phyloP scores from a whole-genome alignment of 2,888 invertebrate species.

The Noctua pronuba region DNA sequence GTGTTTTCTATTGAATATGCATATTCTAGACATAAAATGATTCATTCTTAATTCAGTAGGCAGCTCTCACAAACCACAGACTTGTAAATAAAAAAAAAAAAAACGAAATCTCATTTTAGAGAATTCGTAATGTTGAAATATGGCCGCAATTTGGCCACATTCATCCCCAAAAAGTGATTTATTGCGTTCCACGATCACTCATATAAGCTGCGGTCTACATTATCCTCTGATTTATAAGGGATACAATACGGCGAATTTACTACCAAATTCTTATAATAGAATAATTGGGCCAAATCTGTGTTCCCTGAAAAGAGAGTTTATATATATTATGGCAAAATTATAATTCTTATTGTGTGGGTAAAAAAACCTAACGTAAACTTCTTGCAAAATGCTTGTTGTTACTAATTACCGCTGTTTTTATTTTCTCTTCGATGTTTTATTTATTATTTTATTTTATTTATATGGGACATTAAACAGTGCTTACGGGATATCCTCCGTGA shows the following conservation, averaged over 20 bases:
- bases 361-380: neutral
- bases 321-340: neutral
- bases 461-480: too few species aligned
- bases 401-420: neutral
- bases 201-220: constrained; percentile 30
- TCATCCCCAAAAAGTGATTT: constrained; percentile 56
- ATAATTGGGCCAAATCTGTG: constrained; percentile 34
- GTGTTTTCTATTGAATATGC: neutral
- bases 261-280: constrained; percentile 45
- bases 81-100: constrained; percentile 15
- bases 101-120: constrained; percentile 43
- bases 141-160: constrained; percentile 59
- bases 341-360: neutral
- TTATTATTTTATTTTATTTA: too few species aligned
- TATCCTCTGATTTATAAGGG: constrained; percentile 55
- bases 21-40: neutral
- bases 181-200: constrained; percentile 54
- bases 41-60: neutral
- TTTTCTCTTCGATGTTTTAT: too few species aligned
- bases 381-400: neutral
- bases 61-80: constrained; percentile 15
- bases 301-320: neutral
- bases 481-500: too few species aligned
- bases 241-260: constrained; percentile 29
- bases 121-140: constrained; percentile 57